Percentiles rank a stretch among this genome's conserved stretches.
phyloP scores from a whole-genome alignment of 2,797 vertebrate genomes.

The Hippocampus kuda region DNA sequence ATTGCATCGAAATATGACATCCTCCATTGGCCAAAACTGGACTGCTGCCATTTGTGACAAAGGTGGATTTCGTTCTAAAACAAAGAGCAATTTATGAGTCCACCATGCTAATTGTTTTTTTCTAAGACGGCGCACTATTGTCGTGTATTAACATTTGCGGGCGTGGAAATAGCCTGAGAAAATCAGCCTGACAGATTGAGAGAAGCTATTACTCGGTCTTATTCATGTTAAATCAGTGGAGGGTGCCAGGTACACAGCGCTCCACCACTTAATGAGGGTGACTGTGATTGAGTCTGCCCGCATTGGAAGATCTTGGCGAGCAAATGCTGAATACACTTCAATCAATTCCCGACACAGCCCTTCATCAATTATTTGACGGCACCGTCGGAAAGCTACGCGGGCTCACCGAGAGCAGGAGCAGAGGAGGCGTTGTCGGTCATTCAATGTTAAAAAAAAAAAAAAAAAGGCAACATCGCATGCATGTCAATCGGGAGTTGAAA shows the following conservation, averaged over 20 bases:
- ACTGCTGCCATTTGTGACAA: not conserved
- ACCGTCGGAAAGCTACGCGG: slow-evolving; percentile 51
- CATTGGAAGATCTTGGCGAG: slow-evolving; percentile 28
- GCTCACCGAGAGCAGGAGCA: slow-evolving; percentile 45
- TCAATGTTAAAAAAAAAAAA: slow-evolving; percentile 56
- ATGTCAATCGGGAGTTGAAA: slow-evolving; percentile 52
- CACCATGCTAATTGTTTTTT: not conserved
- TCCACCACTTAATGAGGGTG: slow-evolving; percentile 42
- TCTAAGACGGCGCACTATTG: slow-evolving; percentile 2
- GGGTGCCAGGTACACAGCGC: slow-evolving; percentile 10
- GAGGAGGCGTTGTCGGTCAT: slow-evolving; percentile 45
- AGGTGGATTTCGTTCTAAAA: not conserved
- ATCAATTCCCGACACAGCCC: slow-evolving; percentile 45
- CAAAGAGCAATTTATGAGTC: not conserved
- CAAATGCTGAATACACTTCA: slow-evolving; percentile 55
- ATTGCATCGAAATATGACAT: not conserved
- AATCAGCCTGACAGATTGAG: slow-evolving; percentile 8
- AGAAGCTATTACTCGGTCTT: not conserved
- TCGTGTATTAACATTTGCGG: not conserved
- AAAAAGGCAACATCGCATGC: slow-evolving; percentile 47
- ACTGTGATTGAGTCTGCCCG: slow-evolving; percentile 28
- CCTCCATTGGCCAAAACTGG: not conserved
- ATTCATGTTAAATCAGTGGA: slow-evolving; percentile 15
- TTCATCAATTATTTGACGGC: slow-evolving; percentile 54
- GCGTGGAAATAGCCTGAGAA: slow-evolving; percentile 10